Base-by-base conservation (phyloP, 2,888 invertebrate genomes). In the Parelbella ahira region DNA sequence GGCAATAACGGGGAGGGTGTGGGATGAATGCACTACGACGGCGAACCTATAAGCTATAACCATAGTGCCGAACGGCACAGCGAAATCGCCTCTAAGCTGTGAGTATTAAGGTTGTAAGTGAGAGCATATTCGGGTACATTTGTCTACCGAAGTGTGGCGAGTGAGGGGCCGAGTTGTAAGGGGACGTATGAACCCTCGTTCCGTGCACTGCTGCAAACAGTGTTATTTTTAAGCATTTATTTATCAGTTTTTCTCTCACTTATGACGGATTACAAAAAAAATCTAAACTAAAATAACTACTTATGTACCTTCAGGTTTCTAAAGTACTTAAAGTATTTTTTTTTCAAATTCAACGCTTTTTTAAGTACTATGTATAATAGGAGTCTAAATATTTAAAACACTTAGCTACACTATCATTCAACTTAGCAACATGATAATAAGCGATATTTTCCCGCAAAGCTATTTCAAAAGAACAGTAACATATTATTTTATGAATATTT, bases 1-100 rank as follows among this genome's bases (percentile, higher is more conserved):
- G 71, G 72, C 68, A 79, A 80, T 81, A 78, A 75, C 74, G 63
- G 50, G 27, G 70, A 73, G 84, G 84, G 83, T 81, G 81, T 70
- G 66, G 69, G 66, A 73, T 74, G 80, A 80, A 83, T 78, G 78
- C 74, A 73, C 71, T 71, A 51, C 57, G 71, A 65, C 69, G 69
- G 61, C 67, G 59, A 49, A 49, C 60, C 58, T 57, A 53, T 54
- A 60, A 65, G 50, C 50, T 38, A 53, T n/a, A n/a, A n/a, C 51
- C 46, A 34, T 38, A 30, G 21, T 46, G 20, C 34, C 24, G 33
- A 20, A 41, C 54, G 37, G 44, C 53, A 50, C 44, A 44, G 45
- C 24, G 74, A 58, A 65, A 60, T 63, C 54, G 48, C 47, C 66
- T 62, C 54, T 82, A 72, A 60, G 20, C 2, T 37, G n/a, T 15